Base-by-base conservation (phyloP, 1,140 invertebrate species). In the Monochamus saltuarius region DNA sequence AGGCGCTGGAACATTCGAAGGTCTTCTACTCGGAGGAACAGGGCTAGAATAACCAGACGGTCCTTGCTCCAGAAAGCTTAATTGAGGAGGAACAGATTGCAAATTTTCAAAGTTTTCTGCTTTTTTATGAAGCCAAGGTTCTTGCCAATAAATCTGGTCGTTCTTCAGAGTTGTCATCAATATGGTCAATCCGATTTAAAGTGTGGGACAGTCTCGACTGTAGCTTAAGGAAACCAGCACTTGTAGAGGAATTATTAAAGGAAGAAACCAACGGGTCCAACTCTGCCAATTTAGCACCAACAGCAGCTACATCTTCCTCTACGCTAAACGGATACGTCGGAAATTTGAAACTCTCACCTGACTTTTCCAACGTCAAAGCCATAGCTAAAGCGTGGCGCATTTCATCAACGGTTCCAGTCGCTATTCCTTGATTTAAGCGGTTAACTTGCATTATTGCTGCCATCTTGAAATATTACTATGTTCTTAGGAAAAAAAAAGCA, bases 311-410 rank as follows among this genome's bases (percentile, higher is more conserved):
- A 39, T 54, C 52, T n/a, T 54, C 7, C 8, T 3, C 13, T 19
- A 39, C 35, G 9, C 13, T 39, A 54, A 54, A 54, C n/a, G 52
- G 52, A 39, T 54, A 54, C 37, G 14, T 7, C 9, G 52, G 52
- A 42, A 39, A 54, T 19, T 42, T 54, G 10, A 54, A 17, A 9
- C 39, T 54, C 7, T 54, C 37, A 39, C 52, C 52, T 38, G 4
- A n/a, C 29, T 54, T 42, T 17, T 34, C 47, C 17, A 50, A n/a
- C 47, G 29, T 19, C 22, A 50, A 34, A 11, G 47, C 47, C 29
- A 29, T 35, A 11, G 22, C 7, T 14, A 50, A 16, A 34, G 19
- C n/a, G 13, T 50, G 47, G 6, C 47, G 17, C 47, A 50, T 50
- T 9, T 50, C 19, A n/a, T 50, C 47, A 2, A 35, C 47, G 1